Percentiles rank a stretch among this genome's conserved stretches.
These are phyloP conservation scores for Parasteatoda lunata DNA, from an alignment of 2,888 invertebrate genomes.

Conservation along the genomic window DNA sequence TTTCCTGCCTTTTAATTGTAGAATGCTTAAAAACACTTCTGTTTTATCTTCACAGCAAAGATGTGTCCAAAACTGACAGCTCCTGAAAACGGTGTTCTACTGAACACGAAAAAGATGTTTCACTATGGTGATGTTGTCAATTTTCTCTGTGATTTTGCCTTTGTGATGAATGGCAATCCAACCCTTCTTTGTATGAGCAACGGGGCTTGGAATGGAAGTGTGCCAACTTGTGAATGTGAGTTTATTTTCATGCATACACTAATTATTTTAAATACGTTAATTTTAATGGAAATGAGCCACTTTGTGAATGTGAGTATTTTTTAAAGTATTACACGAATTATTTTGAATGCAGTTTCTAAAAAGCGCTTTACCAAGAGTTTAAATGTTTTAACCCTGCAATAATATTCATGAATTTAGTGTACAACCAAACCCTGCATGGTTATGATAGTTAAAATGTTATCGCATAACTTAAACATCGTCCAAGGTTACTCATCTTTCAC, in stretches of 20 bases:
- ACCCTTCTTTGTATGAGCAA: conserved; percentile 89
- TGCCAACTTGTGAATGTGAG: conserved; percentile 94
- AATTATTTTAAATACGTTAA: too few relatives aligned
- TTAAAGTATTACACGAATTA: too few relatives aligned
- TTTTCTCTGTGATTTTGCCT: conserved; percentile 96
- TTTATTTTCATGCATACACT: too few relatives aligned
- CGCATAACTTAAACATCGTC: too few relatives aligned
- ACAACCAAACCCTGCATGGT: too few relatives aligned
- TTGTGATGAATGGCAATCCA: conserved; percentile 88
- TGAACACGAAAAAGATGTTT: conserved; percentile 86
- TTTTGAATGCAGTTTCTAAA: too few relatives aligned
- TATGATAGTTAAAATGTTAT: too few relatives aligned
- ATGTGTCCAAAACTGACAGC: conserved; percentile 86
- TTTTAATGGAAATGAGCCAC: conserved; percentile 93
- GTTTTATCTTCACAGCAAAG: conserved; percentile 76
- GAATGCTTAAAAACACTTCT: not conserved
- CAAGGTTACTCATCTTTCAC: too few relatives aligned
- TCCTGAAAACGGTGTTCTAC: conserved; percentile 88
- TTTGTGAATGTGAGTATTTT: conserved; percentile 88
- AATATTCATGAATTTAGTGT: too few relatives aligned
- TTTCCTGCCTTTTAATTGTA: too few relatives aligned
- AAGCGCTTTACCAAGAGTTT: too few relatives aligned
- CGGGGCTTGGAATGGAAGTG: conserved; percentile 94
- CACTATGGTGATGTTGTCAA: conserved; percentile 92
- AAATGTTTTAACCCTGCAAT: too few relatives aligned